Conservation (phyloP, 92 coral and sea anemone genomes). For the Muricea muricata region DNA sequence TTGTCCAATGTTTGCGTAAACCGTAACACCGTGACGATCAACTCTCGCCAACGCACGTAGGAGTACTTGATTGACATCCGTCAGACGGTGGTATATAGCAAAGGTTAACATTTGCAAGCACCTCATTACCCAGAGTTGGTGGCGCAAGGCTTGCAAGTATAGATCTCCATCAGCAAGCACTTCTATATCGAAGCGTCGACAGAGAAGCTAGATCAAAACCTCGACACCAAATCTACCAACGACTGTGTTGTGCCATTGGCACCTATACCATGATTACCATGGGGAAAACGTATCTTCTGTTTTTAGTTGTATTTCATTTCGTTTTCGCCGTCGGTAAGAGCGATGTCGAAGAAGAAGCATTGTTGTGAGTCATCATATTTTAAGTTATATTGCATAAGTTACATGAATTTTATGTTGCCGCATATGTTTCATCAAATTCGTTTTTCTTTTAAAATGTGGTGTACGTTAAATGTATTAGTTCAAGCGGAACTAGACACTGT, state of each 20-base stretch:
- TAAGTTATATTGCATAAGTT: background rate
- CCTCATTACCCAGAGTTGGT: background rate
- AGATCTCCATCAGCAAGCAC: background rate
- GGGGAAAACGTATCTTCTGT: slow-evolving; percentile 4
- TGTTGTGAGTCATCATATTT: background rate
- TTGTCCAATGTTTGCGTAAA: no score
- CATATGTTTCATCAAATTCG: background rate
- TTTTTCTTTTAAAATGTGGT: background rate
- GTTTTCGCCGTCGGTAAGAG: background rate
- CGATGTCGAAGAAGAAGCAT: background rate
- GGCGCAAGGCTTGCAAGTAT: background rate
- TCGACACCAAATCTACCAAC: background rate
- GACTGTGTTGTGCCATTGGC: slow-evolving; percentile 2
- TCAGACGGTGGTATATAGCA: background rate
- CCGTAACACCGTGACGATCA: no score
- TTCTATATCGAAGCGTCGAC: background rate
- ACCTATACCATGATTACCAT: background rate
- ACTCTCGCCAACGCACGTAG: background rate
- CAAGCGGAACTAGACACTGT: slow-evolving; percentile 5
- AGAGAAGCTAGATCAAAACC: background rate
- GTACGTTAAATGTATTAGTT: background rate
- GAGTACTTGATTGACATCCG: slow-evolving; percentile 1
- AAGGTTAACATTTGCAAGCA: background rate
- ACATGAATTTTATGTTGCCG: no score
- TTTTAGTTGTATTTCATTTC: background rate